Conservation (phyloP, 2,113 vertebrate species). For the Dolichotis patagonum region DNA sequence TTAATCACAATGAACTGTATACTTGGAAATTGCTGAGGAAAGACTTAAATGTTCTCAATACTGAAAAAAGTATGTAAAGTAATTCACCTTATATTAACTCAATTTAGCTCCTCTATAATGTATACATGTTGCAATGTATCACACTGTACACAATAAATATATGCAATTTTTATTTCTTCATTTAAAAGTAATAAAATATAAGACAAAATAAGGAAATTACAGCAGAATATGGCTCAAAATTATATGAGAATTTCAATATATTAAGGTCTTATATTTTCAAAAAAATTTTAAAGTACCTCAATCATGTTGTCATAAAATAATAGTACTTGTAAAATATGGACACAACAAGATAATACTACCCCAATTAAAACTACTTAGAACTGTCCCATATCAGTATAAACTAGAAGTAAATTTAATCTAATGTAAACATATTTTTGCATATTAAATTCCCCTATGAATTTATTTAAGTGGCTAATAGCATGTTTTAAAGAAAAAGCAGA, state of each 20-base stretch:
- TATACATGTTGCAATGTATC: background rate
- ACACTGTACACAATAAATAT: background rate
- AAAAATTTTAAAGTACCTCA: background rate
- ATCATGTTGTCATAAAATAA: constrained; percentile 46
- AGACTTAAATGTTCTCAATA: background rate
- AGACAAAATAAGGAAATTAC: background rate
- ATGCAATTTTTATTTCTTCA: background rate
- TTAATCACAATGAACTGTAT: background rate
- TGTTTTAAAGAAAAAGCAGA: background rate
- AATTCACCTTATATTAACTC: background rate
- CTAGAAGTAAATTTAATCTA: constrained; percentile 51
- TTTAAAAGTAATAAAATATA: background rate
- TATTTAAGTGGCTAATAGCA: background rate
- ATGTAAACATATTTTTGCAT: background rate
- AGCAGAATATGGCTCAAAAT: constrained; percentile 20
- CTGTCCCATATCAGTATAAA: background rate
- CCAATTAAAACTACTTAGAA: constrained; percentile 9
- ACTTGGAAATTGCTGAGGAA: background rate
- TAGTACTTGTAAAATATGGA: background rate
- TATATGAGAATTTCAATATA: constrained; percentile 10
- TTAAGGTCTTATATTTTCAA: background rate
- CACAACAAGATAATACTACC: background rate
- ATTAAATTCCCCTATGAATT: constrained; percentile 18
- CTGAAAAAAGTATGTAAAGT: background rate
- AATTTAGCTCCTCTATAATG: background rate